A percentile compares a stretch with the other conserved stretches of the same genome.
Conservation (phyloP, 2,888 invertebrate genomes). For the Pterostichus madidus region DNA sequence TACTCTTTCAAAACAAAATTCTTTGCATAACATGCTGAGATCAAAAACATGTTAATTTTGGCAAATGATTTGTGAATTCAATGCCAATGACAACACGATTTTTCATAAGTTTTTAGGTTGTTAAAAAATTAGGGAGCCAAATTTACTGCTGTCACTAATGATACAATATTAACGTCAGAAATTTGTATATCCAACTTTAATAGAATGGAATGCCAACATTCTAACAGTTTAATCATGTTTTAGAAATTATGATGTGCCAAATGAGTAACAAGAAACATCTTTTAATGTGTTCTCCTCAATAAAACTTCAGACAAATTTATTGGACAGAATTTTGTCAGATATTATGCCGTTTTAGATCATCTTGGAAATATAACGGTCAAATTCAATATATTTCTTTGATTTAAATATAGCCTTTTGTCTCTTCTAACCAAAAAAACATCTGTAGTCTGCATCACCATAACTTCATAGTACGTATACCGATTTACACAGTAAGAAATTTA, state of each 20-base stretch:
- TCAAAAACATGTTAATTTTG: slow-evolving; percentile 55
- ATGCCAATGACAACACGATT: slow-evolving; percentile 33
- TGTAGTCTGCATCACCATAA: no score
- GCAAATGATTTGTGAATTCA: slow-evolving; percentile 27
- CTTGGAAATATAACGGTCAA: no score
- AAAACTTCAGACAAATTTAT: no score
- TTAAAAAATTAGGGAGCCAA: slow-evolving; percentile 25
- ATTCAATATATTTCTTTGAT: no score
- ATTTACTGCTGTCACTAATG: slow-evolving; percentile 25
- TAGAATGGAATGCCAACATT: neutral
- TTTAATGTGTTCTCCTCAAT: no score
- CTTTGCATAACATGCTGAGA: slow-evolving; percentile 31
- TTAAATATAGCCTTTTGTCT: no score
- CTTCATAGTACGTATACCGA: no score
- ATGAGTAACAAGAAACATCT: neutral
- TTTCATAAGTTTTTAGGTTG: slow-evolving; percentile 11
- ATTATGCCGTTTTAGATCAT: no score
- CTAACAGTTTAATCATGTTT: slow-evolving; percentile 1
- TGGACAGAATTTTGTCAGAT: no score
- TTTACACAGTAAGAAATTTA: no score
- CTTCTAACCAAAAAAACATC: no score
- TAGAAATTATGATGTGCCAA: slow-evolving; percentile 11
- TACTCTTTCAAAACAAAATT: slow-evolving; percentile 57
- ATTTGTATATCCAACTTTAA: slow-evolving; percentile 34
- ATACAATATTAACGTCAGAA: slow-evolving; percentile 21